A percentile compares a stretch with the other conserved stretches of the same genome.
Evolutionary conservation across 2,888 invertebrate genomes (phyloP).

Genomic region (Steinernema carpocapsae): DNA sequence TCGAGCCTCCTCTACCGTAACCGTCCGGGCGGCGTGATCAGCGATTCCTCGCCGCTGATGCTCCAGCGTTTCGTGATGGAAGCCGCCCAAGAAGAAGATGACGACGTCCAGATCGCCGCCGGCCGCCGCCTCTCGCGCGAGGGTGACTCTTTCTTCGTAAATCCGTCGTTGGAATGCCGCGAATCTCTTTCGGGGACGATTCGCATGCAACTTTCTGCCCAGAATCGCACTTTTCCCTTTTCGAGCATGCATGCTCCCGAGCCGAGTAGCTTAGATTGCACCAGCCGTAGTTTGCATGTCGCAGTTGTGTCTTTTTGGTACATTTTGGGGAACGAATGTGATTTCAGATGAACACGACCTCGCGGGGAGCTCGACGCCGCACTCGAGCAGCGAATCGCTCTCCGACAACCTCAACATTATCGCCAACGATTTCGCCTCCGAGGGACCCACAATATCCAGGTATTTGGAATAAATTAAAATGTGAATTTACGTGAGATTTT

Average conservation of each 20-base stretch:
- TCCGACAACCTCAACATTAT: slow-evolving; percentile 62
- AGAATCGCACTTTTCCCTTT: slow-evolving; percentile 34
- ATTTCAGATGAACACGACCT: slow-evolving; percentile 65
- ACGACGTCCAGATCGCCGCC: neutral
- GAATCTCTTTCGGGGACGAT: slow-evolving; percentile 21
- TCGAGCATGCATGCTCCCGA: neutral
- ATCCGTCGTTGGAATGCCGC: slow-evolving; percentile 26
- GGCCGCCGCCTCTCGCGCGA: neutral
- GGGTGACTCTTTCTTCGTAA: slow-evolving; percentile 28
- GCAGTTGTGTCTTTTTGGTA: neutral
- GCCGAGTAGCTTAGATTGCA: slow-evolving; percentile 3
- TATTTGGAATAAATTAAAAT: slow-evolving; percentile 33
- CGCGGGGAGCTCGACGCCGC: slow-evolving; percentile 59
- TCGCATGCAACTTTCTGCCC: neutral
- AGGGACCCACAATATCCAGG: slow-evolving; percentile 62
- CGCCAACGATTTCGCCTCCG: slow-evolving; percentile 67
- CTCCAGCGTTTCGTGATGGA: slow-evolving; percentile 44
- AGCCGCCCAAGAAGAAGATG: slow-evolving; percentile 27
- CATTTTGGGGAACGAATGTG: too few species aligned
- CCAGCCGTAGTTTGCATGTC: neutral
- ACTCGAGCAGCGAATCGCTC: slow-evolving; percentile 58
- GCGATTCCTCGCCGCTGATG: slow-evolving; percentile 43
- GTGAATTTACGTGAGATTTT: neutral
- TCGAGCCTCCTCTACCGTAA: slow-evolving; percentile 11
- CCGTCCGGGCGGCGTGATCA: neutral